Evolutionary conservation across 2,888 invertebrate species (phyloP).

Genomic region (Aphodius granarius): DNA sequence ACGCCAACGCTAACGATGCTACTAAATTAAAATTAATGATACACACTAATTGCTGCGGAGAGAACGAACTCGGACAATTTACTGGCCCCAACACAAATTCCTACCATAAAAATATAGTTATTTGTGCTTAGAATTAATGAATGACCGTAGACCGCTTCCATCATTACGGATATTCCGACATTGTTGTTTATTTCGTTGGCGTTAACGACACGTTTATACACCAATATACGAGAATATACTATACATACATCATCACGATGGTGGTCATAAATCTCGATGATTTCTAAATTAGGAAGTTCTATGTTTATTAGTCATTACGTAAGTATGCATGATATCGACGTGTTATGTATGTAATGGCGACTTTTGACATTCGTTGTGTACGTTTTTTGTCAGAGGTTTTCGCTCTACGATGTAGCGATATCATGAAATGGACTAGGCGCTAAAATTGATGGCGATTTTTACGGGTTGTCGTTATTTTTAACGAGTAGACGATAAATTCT

Average conservation of each 20-base stretch:
- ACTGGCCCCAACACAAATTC: not conserved
- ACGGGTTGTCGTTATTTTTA: not conserved
- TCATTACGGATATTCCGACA: not conserved
- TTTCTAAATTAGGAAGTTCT: no score
- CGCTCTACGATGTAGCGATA: not conserved
- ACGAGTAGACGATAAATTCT: not conserved
- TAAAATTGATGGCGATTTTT: not conserved
- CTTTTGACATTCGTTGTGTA: not conserved
- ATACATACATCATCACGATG: not conserved
- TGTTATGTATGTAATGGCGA: not conserved
- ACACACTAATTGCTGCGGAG: not conserved
- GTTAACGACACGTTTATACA: not conserved
- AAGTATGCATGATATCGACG: not conserved
- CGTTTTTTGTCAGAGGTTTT: not conserved
- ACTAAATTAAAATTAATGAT: not conserved
- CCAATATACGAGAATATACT: no score
- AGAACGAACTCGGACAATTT: not conserved
- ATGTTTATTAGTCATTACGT: no score
- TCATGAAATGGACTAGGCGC: not conserved
- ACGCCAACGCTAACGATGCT: not conserved
- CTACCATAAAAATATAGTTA: not conserved
- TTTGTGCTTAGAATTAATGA: not conserved
- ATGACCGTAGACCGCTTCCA: not conserved
- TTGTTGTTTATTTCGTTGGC: not conserved
- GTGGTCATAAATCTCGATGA: not conserved